A percentile compares a stretch with the other conserved stretches of the same genome.
phyloP scores from a whole-genome alignment of 2,888 invertebrate species.

The Apamea anceps region DNA sequence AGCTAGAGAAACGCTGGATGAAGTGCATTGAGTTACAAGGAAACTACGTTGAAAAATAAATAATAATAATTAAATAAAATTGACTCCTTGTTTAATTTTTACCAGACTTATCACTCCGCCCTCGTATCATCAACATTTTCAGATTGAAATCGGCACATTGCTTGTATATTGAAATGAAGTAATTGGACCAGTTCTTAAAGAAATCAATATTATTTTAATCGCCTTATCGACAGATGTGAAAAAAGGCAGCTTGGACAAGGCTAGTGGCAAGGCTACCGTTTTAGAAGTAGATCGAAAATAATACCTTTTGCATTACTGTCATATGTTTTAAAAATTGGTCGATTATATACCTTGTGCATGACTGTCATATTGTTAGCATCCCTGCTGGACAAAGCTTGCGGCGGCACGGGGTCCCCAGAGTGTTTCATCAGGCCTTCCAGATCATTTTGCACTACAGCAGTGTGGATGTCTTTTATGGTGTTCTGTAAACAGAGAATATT shows the following conservation, averaged over 20 bases:
- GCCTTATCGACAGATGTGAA: not conserved
- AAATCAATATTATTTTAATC: constrained; percentile 19
- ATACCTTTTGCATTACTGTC: constrained; percentile 95
- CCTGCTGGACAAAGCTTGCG: constrained; percentile 93
- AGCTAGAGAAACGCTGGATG: too few species aligned
- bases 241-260: constrained; percentile 21
- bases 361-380: constrained; percentile 95
- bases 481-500: constrained; percentile 73
- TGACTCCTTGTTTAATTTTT: too few species aligned
- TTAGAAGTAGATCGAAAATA: not conserved
- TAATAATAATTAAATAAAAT: too few species aligned
- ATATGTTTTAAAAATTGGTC: constrained; percentile 91
- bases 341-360: constrained; percentile 93
- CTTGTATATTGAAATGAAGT: constrained; percentile 2
- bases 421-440: constrained; percentile 92
- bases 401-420: constrained; percentile 92
- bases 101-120: too few species aligned
- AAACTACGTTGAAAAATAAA: too few species aligned
- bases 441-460: constrained; percentile 94
- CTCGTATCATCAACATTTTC: not conserved
- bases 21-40: too few species aligned
- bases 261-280: not conserved
- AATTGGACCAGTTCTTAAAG: not conserved
- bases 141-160: not conserved
- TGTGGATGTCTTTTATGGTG: constrained; percentile 95